phyloP scores from a whole-genome alignment of 1,140 invertebrate genomes.

The Drosophila malerkotliana region DNA sequence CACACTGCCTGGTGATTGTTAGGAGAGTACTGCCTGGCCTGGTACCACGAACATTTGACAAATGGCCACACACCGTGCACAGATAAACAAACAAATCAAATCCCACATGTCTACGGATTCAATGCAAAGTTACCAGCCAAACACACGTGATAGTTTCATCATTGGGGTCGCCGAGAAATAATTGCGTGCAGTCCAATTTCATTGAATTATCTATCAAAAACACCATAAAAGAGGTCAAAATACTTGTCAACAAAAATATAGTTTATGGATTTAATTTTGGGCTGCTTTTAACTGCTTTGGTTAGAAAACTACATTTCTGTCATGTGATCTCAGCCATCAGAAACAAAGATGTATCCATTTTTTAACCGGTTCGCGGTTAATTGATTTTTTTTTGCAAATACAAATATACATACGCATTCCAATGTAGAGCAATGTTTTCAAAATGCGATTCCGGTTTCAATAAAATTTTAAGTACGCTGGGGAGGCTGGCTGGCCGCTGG shows the following conservation, averaged over 20 bases:
- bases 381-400: constrained; percentile 5
- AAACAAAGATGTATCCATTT: constrained; percentile 15
- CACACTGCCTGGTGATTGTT: constrained; percentile 11
- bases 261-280: background rate
- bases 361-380: constrained; percentile 24
- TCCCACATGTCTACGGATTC: constrained; percentile 12
- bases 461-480: constrained; percentile 6
- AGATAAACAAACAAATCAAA: constrained; percentile 41
- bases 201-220: constrained; percentile 36
- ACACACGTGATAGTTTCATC: constrained; percentile 53
- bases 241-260: constrained; percentile 20
- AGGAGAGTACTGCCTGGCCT: background rate
- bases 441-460: constrained; percentile 31
- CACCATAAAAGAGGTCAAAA: constrained; percentile 36
- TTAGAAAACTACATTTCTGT: constrained; percentile 5
- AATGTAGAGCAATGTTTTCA: constrained; percentile 20
- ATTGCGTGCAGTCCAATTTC: constrained; percentile 45
- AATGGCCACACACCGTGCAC: constrained; percentile 34
- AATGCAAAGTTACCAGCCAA: constrained; percentile 18
- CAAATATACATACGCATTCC: constrained; percentile 16
- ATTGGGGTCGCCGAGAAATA: constrained; percentile 43
- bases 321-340: constrained; percentile 17
- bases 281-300: background rate
- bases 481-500: constrained; percentile 1
- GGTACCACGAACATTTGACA: constrained; percentile 22